Conservation (phyloP, 2,888 invertebrate species). For the Nymphalis urticae region DNA sequence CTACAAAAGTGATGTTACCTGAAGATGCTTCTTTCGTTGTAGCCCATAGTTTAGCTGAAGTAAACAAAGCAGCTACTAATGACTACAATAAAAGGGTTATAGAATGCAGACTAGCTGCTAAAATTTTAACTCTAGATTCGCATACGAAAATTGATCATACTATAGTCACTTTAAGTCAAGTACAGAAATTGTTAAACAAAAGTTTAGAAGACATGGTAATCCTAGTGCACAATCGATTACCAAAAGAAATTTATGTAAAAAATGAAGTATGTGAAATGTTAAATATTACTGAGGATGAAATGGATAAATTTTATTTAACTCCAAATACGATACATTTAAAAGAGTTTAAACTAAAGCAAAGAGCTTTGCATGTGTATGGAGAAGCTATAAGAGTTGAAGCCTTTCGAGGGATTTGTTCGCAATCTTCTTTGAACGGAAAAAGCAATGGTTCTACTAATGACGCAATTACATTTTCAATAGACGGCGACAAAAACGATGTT, state of each 20-base stretch:
- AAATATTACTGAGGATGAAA: constrained; percentile 80
- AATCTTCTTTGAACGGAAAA: constrained; percentile 53
- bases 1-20: constrained; percentile 90
- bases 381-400: constrained; percentile 93
- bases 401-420: constrained; percentile 85
- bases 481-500: constrained; percentile 54
- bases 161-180: constrained; percentile 85
- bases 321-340: constrained; percentile 84
- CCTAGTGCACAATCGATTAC: constrained; percentile 84
- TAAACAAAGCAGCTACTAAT: constrained; percentile 96
- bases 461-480: constrained; percentile 40
- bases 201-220: constrained; percentile 86
- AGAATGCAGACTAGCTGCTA: constrained; percentile 95
- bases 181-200: constrained; percentile 85
- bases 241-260: constrained; percentile 85
- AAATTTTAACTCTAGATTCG: constrained; percentile 80
- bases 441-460: constrained; percentile 49
- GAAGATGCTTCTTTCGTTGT: constrained; percentile 93
- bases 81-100: constrained; percentile 96
- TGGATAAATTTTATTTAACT: constrained; percentile 76
- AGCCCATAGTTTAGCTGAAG: constrained; percentile 92
- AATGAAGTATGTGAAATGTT: constrained; percentile 85
- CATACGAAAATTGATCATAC: constrained; percentile 82
- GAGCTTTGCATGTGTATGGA: constrained; percentile 94
- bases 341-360: constrained; percentile 89